Percentiles rank a stretch among this genome's conserved stretches.
Evolutionary conservation across 2,113 vertebrate genomes (phyloP).

Genomic region (Bolborhynchus lineola): DNA sequence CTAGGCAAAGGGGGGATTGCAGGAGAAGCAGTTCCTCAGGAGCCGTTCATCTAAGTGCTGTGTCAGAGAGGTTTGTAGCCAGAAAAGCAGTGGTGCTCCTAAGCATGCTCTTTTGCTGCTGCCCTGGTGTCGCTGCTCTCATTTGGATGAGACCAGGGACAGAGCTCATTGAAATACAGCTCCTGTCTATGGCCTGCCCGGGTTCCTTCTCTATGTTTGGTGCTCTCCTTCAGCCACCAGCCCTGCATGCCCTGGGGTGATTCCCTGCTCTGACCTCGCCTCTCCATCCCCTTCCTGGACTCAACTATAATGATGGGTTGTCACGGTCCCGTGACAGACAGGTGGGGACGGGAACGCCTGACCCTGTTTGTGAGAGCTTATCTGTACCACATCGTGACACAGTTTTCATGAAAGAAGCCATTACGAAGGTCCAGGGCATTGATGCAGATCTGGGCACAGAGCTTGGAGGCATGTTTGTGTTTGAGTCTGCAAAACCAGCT

Average conservation of each 20-base stretch:
- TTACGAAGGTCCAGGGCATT: not conserved
- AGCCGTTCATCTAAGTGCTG: not conserved
- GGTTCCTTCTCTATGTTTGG: not conserved
- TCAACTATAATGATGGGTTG: not conserved
- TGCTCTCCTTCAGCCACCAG: not conserved
- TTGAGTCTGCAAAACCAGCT: not conserved
- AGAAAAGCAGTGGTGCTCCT: not conserved
- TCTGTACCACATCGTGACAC: not conserved
- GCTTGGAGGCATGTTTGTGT: not conserved
- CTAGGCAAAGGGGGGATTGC: not conserved
- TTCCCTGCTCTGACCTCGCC: not conserved
- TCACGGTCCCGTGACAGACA: not conserved
- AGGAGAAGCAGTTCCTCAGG: not conserved
- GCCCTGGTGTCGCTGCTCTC: not conserved
- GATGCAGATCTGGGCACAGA: not conserved
- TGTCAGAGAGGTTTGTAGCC: not conserved
- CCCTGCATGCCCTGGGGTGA: not conserved
- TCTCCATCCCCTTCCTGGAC: not conserved
- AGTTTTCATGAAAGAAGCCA: not conserved
- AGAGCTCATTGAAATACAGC: not conserved
- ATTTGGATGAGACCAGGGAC: not conserved
- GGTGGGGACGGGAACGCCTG: not conserved
- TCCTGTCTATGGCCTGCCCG: not conserved
- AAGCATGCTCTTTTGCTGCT: not conserved
- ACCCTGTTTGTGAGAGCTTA: not conserved